A percentile compares a stretch with the other conserved stretches of the same genome.
Evolutionary conservation across 2,888 invertebrate species (phyloP).

Genomic region (Drosophila testacea): DNA sequence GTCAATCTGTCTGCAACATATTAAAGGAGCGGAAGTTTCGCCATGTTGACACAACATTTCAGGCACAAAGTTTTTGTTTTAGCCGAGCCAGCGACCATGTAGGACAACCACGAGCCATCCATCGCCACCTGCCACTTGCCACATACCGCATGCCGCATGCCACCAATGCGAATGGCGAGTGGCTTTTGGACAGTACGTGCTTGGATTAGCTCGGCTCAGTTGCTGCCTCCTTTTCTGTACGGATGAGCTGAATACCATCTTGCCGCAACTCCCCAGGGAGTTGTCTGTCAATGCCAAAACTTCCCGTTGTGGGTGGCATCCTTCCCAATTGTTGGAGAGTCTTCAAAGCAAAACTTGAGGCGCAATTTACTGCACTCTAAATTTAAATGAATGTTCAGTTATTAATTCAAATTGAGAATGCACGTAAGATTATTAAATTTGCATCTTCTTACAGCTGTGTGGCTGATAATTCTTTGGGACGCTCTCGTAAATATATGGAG

Average conservation of each 20-base stretch:
- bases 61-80: slow-evolving; percentile 73
- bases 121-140: slow-evolving; percentile 29
- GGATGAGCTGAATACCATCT: slow-evolving; percentile 14
- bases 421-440: neutral
- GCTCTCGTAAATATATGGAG: slow-evolving; percentile 89
- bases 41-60: slow-evolving; percentile 80
- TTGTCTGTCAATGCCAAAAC: slow-evolving; percentile 30
- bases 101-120: slow-evolving; percentile 30
- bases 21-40: slow-evolving; percentile 81
- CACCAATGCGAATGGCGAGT: slow-evolving; percentile 40
- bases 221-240: slow-evolving; percentile 9
- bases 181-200: slow-evolving; percentile 66
- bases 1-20: slow-evolving; percentile 83
- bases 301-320: slow-evolving; percentile 1
- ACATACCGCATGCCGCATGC: slow-evolving; percentile 19
- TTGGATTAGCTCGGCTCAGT: slow-evolving; percentile 61
- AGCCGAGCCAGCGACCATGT: slow-evolving; percentile 28
- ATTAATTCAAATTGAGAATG: slow-evolving; percentile 10
- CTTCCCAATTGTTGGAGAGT: neutral
- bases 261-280: slow-evolving; percentile 33
- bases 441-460: slow-evolving; percentile 86
- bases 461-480: slow-evolving; percentile 89
- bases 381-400: slow-evolving; percentile 56
- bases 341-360: neutral
- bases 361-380: slow-evolving; percentile 23